These are phyloP conservation scores for Periphyllus acericola DNA, from an alignment of 2,888 invertebrate genomes.

Conservation along the genomic window DNA sequence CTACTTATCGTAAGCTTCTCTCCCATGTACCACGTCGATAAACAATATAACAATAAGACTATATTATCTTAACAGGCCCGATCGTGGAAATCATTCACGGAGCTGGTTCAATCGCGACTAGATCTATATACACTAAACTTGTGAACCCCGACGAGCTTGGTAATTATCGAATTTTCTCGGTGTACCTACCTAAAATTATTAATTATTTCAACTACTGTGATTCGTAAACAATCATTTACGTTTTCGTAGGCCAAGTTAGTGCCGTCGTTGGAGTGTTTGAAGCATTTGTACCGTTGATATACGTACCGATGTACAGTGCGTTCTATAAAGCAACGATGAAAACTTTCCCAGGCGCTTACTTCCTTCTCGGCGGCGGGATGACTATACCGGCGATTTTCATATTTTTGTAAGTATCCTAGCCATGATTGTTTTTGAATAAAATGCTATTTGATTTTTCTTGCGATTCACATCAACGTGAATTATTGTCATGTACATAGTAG, in stretches of 20 bases:
- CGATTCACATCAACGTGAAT: too few relatives aligned
- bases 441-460: too few relatives aligned
- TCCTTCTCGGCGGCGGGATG: slow-evolving; percentile 40
- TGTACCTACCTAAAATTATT: too few relatives aligned
- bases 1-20: not conserved
- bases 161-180: not conserved
- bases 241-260: slow-evolving; percentile 44
- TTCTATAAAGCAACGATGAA: slow-evolving; percentile 53
- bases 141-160: slow-evolving; percentile 50
- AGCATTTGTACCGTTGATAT: slow-evolving; percentile 51
- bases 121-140: slow-evolving; percentile 53
- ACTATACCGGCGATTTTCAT: slow-evolving; percentile 47
- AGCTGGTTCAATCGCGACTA: slow-evolving; percentile 45
- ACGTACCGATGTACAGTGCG: slow-evolving; percentile 44
- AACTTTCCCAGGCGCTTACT: slow-evolving; percentile 51
- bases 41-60: not conserved
- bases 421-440: too few relatives aligned
- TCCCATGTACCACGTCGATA: not conserved
- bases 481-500: too few relatives aligned
- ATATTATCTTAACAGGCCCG: not conserved
- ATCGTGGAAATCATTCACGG: slow-evolving; percentile 54
- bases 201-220: not conserved
- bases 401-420: slow-evolving; percentile 38
- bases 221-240: not conserved
- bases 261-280: slow-evolving; percentile 42